These are phyloP conservation scores for Apodemia duryi DNA, from an alignment of 2,888 invertebrate species.

Conservation along the genomic window DNA sequence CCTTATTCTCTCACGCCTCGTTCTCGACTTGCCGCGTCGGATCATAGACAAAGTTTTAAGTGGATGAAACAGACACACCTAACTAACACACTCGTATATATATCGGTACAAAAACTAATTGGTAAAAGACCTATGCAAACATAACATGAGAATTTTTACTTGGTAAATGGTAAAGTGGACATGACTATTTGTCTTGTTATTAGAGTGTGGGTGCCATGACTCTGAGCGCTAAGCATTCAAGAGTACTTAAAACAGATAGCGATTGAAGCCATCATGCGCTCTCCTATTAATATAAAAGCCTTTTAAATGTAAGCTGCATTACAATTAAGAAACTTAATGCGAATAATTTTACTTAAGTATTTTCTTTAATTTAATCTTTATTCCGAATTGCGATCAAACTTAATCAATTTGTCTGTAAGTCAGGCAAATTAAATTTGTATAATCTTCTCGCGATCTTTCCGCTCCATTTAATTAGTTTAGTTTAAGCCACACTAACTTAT, in stretches of 20 bases:
- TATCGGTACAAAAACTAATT: slow-evolving; percentile 77
- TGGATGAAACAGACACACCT: slow-evolving; percentile 55
- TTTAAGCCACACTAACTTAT: too few relatives aligned
- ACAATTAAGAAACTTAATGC: slow-evolving; percentile 20
- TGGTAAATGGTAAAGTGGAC: slow-evolving; percentile 76
- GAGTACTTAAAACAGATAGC: slow-evolving; percentile 50
- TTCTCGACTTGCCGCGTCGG: slow-evolving; percentile 45
- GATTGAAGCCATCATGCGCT: slow-evolving; percentile 34
- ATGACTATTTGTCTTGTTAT: slow-evolving; percentile 72
- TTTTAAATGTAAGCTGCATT: slow-evolving; percentile 2
- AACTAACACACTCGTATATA: slow-evolving; percentile 53
- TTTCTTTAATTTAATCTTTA: too few relatives aligned
- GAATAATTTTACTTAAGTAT: slow-evolving; percentile 8
- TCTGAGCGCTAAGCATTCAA: slow-evolving; percentile 51
- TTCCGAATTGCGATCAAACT: too few relatives aligned
- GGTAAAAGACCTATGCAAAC: slow-evolving; percentile 77
- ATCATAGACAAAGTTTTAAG: slow-evolving; percentile 52
- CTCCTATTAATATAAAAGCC: background rate
- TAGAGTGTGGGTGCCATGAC: slow-evolving; percentile 70
- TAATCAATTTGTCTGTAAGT: too few relatives aligned
- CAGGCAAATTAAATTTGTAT: too few relatives aligned
- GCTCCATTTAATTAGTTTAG: too few relatives aligned
- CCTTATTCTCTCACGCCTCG: slow-evolving; percentile 52
- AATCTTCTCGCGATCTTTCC: too few relatives aligned
- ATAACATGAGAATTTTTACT: slow-evolving; percentile 74